Conservation (phyloP, 2,797 vertebrate species). For the Paguma larvata region DNA sequence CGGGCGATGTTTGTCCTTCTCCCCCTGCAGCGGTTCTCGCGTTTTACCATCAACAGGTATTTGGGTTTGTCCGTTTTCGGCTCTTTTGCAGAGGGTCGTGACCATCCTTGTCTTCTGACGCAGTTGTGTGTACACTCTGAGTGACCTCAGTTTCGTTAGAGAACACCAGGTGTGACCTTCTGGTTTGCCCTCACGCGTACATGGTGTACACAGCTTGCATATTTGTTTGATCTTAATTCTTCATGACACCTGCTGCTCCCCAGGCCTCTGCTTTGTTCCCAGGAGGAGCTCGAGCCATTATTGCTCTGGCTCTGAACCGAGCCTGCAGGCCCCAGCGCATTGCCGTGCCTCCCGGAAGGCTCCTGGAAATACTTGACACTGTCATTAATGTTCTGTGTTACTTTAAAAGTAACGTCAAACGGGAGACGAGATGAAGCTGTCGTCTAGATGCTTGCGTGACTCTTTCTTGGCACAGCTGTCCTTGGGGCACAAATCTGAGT, state of each 20-base stretch:
- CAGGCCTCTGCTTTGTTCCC: not conserved
- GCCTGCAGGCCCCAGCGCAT: not conserved
- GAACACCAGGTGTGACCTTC: not conserved
- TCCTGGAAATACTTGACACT: not conserved
- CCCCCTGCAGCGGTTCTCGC: accelerated
- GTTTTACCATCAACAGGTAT: not conserved
- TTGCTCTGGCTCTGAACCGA: accelerated
- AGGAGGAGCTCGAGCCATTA: not conserved
- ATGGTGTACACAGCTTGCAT: not conserved
- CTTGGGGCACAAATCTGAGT: not conserved
- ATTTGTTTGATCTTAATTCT: conserved; percentile 33
- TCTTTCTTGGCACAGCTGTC: not conserved
- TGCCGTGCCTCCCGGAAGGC: not conserved
- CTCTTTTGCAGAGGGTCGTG: not conserved
- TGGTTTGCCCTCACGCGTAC: not conserved
- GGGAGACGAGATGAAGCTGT: not conserved
- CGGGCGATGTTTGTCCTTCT: not conserved
- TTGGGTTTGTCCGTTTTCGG: not conserved
- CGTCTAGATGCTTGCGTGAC: not conserved
- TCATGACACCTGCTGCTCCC: not conserved
- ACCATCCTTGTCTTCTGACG: not conserved
- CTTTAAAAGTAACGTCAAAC: not conserved
- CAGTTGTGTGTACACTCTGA: not conserved
- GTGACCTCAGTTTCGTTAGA: not conserved
- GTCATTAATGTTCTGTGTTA: not conserved